phyloP scores from a whole-genome alignment of 2,113 vertebrate genomes.

The Chaetura pelagica region DNA sequence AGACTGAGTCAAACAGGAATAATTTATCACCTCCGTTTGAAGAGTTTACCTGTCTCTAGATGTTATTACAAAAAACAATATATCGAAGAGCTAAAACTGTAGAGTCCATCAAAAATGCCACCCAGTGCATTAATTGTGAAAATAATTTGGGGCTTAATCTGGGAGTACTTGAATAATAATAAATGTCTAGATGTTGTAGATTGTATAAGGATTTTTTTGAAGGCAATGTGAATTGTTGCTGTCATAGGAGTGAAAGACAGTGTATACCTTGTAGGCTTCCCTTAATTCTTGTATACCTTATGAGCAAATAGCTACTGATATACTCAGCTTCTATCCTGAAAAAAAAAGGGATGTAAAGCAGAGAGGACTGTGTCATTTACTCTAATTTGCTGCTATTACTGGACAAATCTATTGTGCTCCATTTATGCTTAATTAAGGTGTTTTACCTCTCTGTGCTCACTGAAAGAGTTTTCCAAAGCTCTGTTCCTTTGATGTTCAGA shows the following conservation, averaged over 20 bases:
- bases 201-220: background rate
- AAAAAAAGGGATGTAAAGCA: background rate
- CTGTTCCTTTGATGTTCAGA: background rate
- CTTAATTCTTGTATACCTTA: background rate
- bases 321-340: background rate
- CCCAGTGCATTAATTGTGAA: background rate
- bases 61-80: background rate
- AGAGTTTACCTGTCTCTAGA: background rate
- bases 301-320: background rate
- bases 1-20: background rate
- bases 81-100: background rate
- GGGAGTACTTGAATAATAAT: background rate
- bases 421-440: background rate
- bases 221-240: background rate
- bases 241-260: background rate
- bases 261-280: background rate
- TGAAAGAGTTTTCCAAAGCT: background rate
- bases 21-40: background rate
- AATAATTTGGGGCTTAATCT: background rate
- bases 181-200: background rate
- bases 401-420: background rate
- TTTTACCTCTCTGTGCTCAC: background rate
- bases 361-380: background rate
- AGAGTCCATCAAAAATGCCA: background rate
- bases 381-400: background rate